phyloP scores from a whole-genome alignment of 2,113 vertebrate genomes.

The Pachyramphus minor region DNA sequence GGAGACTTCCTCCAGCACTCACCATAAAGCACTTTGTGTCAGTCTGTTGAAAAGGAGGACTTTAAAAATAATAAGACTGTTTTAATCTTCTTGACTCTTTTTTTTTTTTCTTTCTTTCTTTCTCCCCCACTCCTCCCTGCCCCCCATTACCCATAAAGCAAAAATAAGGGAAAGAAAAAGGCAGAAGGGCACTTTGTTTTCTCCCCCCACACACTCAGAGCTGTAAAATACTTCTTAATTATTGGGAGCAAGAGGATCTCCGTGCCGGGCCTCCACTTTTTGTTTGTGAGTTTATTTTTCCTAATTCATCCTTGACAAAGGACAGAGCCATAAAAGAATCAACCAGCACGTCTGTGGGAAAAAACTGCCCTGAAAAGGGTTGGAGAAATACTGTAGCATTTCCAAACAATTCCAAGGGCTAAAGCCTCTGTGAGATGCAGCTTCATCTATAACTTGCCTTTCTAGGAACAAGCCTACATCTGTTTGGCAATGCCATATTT shows the following conservation, averaged over 20 bases:
- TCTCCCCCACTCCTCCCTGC: rapidly evolving
- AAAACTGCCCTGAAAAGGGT: constrained; percentile 62
- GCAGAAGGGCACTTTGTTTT: constrained; percentile 7
- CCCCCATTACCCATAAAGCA: neutral
- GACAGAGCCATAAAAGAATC: constrained; percentile 29
- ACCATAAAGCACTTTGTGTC: neutral
- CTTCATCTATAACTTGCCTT: constrained; percentile 59
- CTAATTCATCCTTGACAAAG: constrained; percentile 40
- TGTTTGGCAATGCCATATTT: constrained; percentile 74
- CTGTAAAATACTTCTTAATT: constrained; percentile 40
- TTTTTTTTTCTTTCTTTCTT: neutral
- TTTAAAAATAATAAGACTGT: neutral
- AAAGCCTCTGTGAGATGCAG: constrained; percentile 49
- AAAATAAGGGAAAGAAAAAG: neutral
- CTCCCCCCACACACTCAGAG: neutral
- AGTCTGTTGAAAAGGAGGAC: neutral
- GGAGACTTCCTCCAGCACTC: neutral
- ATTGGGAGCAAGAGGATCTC: constrained; percentile 41
- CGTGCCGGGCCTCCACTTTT: constrained; percentile 36
- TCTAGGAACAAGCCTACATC: constrained; percentile 75
- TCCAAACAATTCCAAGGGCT: constrained; percentile 44
- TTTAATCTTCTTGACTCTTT: neutral
- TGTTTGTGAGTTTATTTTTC: constrained; percentile 62
- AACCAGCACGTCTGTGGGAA: constrained; percentile 43
- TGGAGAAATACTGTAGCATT: constrained; percentile 47